These are phyloP conservation scores for Caenorhabditis japonica DNA, from an alignment of 2,888 invertebrate genomes.

Conservation along the genomic window DNA sequence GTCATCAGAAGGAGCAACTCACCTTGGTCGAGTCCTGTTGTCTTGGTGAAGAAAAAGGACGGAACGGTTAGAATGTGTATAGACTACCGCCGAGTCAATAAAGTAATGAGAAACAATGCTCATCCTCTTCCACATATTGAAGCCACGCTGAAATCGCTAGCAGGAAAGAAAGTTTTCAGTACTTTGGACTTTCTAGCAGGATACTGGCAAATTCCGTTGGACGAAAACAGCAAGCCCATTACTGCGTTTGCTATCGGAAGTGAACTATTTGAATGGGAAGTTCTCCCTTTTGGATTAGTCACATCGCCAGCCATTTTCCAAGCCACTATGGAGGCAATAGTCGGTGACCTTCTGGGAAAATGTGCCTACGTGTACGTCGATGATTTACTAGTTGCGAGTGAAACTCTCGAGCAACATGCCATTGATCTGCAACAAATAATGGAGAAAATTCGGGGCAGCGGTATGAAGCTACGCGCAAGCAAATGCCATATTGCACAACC, in stretches of 20 bases:
- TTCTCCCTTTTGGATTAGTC: no score
- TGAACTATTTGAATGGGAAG: no score
- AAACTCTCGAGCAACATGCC: neutral
- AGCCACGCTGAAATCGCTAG: constrained; percentile 41
- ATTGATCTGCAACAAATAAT: neutral
- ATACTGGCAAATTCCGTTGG: constrained; percentile 64
- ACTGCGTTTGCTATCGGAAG: no score
- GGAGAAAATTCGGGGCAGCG: neutral
- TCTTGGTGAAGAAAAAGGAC: constrained; percentile 59
- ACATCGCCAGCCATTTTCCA: no score
- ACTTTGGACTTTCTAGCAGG: constrained; percentile 60
- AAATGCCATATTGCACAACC: constrained; percentile 7
- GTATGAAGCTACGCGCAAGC: neutral
- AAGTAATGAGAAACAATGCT: constrained; percentile 48
- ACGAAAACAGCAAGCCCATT: no score
- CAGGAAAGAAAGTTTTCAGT: constrained; percentile 42
- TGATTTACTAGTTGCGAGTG: constrained; percentile 2
- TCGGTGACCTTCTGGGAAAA: constrained; percentile 1
- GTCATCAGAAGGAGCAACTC: constrained; percentile 25
- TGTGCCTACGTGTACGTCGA: constrained; percentile 8
- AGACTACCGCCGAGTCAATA: constrained; percentile 63
- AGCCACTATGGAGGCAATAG: neutral
- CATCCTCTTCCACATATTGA: constrained; percentile 62
- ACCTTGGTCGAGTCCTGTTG: constrained; percentile 26
- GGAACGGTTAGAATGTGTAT: constrained; percentile 58